Conservation (phyloP, 1,140 invertebrate species). For the Panagrolaimus sp. region DNA sequence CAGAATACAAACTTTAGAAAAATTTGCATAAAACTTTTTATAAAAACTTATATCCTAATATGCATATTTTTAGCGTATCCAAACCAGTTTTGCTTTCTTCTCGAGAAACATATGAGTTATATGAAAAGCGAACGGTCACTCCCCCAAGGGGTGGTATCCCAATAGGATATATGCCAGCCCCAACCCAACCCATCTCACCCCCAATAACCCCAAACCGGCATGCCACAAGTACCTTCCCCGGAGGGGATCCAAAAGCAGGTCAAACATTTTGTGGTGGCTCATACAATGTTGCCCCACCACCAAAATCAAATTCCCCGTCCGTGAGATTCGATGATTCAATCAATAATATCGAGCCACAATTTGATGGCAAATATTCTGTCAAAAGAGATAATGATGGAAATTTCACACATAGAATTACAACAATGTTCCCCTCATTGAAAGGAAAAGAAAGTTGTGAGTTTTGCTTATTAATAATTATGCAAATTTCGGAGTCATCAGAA, state of each 20-base stretch:
- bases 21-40: too few species aligned
- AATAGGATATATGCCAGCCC: too few species aligned
- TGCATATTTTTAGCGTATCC: neutral
- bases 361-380: neutral
- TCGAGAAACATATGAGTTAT: conserved; percentile 10
- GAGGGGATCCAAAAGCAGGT: neutral
- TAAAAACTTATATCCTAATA: too few species aligned
- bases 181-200: neutral
- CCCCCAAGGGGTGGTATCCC: too few species aligned
- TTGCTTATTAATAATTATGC: neutral
- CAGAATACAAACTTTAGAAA: too few species aligned
- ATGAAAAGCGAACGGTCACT: conserved; percentile 13
- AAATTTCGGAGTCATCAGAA: too few species aligned
- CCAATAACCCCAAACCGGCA: neutral
- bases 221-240: neutral
- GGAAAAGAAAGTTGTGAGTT: neutral
- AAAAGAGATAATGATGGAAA: neutral
- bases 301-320: neutral
- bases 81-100: conserved; percentile 13
- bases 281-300: neutral
- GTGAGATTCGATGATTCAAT: conserved; percentile 4
- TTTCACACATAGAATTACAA: too few species aligned
- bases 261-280: conserved; percentile 6
- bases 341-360: neutral
- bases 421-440: neutral